Percentiles rank a stretch among this genome's conserved stretches.
phyloP scores from a whole-genome alignment of 2,113 vertebrate species.

The Engystomops pustulosus region DNA sequence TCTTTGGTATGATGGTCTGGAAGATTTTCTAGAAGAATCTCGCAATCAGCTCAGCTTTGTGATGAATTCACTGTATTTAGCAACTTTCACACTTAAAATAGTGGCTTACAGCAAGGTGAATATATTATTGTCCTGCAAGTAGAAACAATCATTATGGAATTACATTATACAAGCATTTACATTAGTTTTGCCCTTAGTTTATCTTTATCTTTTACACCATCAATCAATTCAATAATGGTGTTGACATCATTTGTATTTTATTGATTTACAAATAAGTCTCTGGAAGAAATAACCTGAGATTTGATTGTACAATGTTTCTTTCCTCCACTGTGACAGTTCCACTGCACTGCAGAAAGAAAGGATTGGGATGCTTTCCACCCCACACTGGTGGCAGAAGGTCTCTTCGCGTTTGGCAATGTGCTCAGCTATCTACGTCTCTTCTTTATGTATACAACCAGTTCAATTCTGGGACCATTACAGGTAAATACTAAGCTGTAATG shows the following conservation, averaged over 20 bases:
- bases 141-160: not conserved
- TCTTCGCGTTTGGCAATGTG: conserved; percentile 96
- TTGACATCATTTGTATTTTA: not conserved
- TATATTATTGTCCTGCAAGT: not conserved
- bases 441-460: conserved; percentile 99
- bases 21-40: conserved; percentile 96
- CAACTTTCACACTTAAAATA: conserved; percentile 95
- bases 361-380: conserved; percentile 98
- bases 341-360: conserved; percentile 85
- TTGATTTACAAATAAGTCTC: not conserved
- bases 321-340: conserved; percentile 75
- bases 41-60: conserved; percentile 98
- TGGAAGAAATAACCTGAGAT: not conserved
- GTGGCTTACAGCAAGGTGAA: conserved; percentile 96
- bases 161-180: too few relatives aligned
- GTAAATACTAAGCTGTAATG: conserved; percentile 70
- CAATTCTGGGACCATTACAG: conserved; percentile 95
- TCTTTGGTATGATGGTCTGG: conserved; percentile 95
- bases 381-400: conserved; percentile 93
- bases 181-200: too few relatives aligned
- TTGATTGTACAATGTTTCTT: not conserved
- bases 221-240: not conserved
- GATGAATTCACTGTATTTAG: conserved; percentile 97
- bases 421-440: conserved; percentile 97
- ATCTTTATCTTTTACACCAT: too few relatives aligned